Conservation (phyloP, 2,888 invertebrate species). For the Phaonia tiefii region DNA sequence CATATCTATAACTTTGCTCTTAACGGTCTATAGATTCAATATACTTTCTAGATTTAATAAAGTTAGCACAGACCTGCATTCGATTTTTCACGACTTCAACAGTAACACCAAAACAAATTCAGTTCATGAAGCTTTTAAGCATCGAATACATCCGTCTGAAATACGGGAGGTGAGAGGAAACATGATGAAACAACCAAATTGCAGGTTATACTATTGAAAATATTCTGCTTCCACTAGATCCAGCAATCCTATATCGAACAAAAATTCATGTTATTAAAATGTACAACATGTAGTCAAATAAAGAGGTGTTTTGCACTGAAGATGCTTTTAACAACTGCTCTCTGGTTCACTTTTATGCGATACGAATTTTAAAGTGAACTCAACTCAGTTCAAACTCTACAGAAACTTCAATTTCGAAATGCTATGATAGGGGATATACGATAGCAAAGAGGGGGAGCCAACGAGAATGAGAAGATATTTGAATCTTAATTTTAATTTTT, state of each 20-base stretch:
- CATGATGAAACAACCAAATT: not conserved
- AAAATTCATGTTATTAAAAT: conserved; percentile 31
- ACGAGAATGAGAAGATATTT: conserved; percentile 11
- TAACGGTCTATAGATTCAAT: too few species aligned
- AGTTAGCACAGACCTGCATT: conserved; percentile 3
- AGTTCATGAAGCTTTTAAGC: conserved; percentile 18
- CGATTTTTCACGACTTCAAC: not conserved
- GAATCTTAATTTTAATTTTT: conserved; percentile 32
- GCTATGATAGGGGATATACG: not conserved
- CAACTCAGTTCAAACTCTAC: conserved; percentile 21
- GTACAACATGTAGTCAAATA: conserved; percentile 34
- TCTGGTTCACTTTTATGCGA: conserved; percentile 24
- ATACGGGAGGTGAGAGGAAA: conserved; percentile 3
- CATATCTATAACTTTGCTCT: too few species aligned
- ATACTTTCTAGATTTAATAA: too few species aligned
- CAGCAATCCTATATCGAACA: not conserved
- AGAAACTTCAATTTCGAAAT: conserved; percentile 4
- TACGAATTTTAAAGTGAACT: conserved; percentile 27
- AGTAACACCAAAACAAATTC: conserved; percentile 19
- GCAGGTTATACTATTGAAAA: conserved; percentile 18
- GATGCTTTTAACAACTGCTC: not conserved
- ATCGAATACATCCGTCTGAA: not conserved
- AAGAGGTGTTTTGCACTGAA: conserved; percentile 39
- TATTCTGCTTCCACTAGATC: conserved; percentile 25
- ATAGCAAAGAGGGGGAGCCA: not conserved